Conservation (phyloP, 1,140 invertebrate genomes). For the Cherax destructor region DNA sequence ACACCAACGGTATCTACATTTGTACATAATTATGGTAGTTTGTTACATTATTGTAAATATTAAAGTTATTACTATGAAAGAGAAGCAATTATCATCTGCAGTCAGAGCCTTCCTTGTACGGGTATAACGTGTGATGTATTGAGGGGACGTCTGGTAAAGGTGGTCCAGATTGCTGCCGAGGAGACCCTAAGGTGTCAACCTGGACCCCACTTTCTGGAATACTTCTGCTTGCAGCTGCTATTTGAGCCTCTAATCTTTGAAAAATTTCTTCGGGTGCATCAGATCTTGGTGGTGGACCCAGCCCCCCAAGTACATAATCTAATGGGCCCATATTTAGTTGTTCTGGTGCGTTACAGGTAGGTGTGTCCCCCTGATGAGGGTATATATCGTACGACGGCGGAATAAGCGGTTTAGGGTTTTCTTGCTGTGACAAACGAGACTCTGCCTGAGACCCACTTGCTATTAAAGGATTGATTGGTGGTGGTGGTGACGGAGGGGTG, state of each 20-base stretch:
- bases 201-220: conserved; percentile 3
- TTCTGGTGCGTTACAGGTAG: not conserved
- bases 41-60: conserved; percentile 60
- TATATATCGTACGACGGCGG: conserved; percentile 8
- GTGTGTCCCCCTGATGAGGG: conserved; percentile 11
- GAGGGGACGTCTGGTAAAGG: conserved; percentile 49
- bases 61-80: conserved; percentile 60
- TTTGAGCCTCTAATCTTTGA: conserved; percentile 58
- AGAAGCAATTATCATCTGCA: conserved; percentile 72
- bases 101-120: conserved; percentile 71
- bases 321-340: conserved; percentile 27
- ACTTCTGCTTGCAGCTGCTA: conserved; percentile 62
- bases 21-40: conserved; percentile 70
- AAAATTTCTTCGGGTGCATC: conserved; percentile 51
- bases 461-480: not conserved
- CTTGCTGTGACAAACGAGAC: conserved; percentile 12
- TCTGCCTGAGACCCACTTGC: not conserved
- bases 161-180: conserved; percentile 10
- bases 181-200: conserved; percentile 1
- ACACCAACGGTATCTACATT: conserved; percentile 72
- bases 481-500: conserved; percentile 18
- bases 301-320: conserved; percentile 29
- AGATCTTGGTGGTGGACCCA: conserved; percentile 23
- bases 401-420: not conserved
- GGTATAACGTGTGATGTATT: conserved; percentile 58